These are phyloP conservation scores for Chromis chromis DNA, from an alignment of 2,797 vertebrate species.

Conservation along the genomic window DNA sequence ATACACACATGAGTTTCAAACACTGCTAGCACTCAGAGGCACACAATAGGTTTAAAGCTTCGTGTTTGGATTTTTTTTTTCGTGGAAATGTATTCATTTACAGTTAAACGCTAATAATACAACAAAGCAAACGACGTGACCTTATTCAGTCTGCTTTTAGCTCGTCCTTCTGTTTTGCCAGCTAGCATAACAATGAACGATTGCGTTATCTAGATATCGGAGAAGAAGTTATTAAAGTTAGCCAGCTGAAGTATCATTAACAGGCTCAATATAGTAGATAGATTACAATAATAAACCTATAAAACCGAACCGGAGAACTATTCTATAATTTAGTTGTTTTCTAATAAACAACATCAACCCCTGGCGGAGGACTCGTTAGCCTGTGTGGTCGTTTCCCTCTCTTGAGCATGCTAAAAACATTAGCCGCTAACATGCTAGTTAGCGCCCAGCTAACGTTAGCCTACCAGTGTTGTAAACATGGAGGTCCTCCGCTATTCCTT, in stretches of 20 bases:
- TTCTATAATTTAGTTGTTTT: not conserved
- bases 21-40: too few species aligned
- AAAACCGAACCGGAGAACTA: rapidly evolving
- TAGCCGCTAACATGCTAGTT: slow-evolving; percentile 57
- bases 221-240: not conserved
- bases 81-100: too few species aligned
- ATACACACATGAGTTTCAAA: too few species aligned
- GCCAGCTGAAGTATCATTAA: not conserved
- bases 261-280: not conserved
- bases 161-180: too few species aligned
- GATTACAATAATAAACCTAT: rapidly evolving
- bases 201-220: too few species aligned
- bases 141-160: too few species aligned
- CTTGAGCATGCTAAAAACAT: slow-evolving; percentile 78
- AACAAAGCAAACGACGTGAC: too few species aligned
- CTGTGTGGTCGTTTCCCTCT: not conserved
- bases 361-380: rapidly evolving
- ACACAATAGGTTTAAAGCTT: too few species aligned
- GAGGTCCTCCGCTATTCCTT: slow-evolving; percentile 94
- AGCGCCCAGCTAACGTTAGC: slow-evolving; percentile 70
- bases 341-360: rapidly evolving
- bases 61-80: too few species aligned
- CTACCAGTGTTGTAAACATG: slow-evolving; percentile 97
- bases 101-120: too few species aligned
- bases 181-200: too few species aligned